Base-by-base conservation (phyloP, 1,140 invertebrate genomes). In the Centruroides vittatus region DNA sequence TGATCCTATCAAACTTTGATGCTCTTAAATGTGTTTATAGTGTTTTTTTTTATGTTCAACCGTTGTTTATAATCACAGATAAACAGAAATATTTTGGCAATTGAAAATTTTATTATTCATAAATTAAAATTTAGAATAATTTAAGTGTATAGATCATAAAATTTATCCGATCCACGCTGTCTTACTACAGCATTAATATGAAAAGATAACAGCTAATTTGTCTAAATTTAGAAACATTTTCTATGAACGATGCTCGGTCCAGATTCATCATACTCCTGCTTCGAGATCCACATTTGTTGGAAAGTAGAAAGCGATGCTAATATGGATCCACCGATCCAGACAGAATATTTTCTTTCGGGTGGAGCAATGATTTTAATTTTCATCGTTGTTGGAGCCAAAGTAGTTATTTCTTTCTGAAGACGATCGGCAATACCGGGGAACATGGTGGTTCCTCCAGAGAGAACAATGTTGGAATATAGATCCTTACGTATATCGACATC, bases 311-410 rank as follows among this genome's bases (percentile, higher is more conserved):
- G 68, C 50, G 74, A 76, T 55, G 73, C 74, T 55, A 75, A 63
- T 65, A 76, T 74, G 7, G 72, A 73, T 66, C 86, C 86, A 55
- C 78, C 79, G 66, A 89, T 89, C 86, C 86, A 89, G 73, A 89
- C 86, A 76, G 87, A 89, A 80, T 92, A 91, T 73, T 91, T 91
- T 75, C 88, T 84, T 73, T 91, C 89, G 62, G 88, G 77, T 66
- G 77, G 73, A 49, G 74, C 74, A 57, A 75, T 74, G 60, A 75
- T 74, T 69, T 75, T 75, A 67, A 75, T 75, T 58, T 75, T 74
- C 69, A 74, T 74, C 47, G 71, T 71, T 23, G 58, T 55, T 53
- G 74, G 76, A 34, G 74, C 73, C 23, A 77, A 68, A 53, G 70
- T 69, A 47, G 69, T 71, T 58, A 73, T 73, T 61, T 75, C 73